Evolutionary conservation across 2,113 vertebrate species (phyloP).

Genomic region (Condylura cristata): DNA sequence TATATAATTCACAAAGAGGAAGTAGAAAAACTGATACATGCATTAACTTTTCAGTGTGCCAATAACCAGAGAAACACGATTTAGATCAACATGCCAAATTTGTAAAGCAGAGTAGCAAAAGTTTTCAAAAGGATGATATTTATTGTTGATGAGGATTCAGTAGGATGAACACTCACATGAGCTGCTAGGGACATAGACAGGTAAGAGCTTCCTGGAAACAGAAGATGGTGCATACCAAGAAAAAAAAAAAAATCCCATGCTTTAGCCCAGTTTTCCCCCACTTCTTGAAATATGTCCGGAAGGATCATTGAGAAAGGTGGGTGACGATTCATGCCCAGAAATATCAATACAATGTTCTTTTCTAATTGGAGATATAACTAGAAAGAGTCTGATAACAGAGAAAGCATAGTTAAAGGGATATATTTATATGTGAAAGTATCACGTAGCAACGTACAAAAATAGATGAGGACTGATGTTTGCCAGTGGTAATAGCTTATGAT

Average conservation of each 20-base stretch:
- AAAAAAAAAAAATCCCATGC: background rate
- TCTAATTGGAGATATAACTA: constrained; percentile 37
- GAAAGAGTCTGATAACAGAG: background rate
- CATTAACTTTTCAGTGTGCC: constrained; percentile 4
- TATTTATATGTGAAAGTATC: background rate
- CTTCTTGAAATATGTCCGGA: constrained; percentile 21
- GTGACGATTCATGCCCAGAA: background rate
- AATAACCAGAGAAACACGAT: background rate
- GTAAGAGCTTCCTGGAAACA: background rate
- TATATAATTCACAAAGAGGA: background rate
- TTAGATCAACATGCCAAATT: background rate
- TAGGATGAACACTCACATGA: background rate
- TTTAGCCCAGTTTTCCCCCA: background rate
- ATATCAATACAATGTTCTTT: constrained; percentile 14
- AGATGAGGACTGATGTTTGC: background rate
- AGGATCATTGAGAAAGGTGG: background rate
- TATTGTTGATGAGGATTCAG: background rate
- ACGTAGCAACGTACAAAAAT: background rate
- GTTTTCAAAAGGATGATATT: constrained; percentile 30
- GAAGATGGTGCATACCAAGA: background rate
- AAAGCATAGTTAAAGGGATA: background rate
- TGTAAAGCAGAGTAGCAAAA: background rate
- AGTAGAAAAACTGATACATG: background rate
- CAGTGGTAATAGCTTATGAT: background rate
- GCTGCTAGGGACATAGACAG: background rate